These are phyloP conservation scores for Campopleginae sp. DNA, from an alignment of 2,888 invertebrate genomes.

Conservation along the genomic window DNA sequence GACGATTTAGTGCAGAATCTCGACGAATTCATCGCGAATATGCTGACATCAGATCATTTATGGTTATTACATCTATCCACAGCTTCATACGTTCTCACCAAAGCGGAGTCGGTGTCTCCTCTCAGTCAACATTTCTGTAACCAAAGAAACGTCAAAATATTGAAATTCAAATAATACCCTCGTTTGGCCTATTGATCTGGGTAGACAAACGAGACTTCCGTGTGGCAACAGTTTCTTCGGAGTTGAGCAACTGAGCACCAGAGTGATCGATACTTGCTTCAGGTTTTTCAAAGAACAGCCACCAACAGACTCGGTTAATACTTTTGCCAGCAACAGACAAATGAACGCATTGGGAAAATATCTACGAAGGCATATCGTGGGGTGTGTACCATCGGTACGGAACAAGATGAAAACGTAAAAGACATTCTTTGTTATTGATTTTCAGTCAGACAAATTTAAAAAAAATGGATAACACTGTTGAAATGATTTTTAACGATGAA, in stretches of 20 bases:
- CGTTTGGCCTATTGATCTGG: not conserved
- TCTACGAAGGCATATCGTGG: too few relatives aligned
- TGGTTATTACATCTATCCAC: conserved; percentile 72
- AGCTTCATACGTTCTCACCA: conserved; percentile 70
- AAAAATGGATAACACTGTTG: not conserved
- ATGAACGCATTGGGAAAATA: too few relatives aligned
- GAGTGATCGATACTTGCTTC: too few relatives aligned
- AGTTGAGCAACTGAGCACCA: too few relatives aligned
- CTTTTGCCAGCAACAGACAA: too few relatives aligned
- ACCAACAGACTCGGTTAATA: too few relatives aligned
- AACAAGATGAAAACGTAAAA: too few relatives aligned
- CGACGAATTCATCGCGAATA: conserved; percentile 32
- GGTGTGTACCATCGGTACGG: too few relatives aligned
- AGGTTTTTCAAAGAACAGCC: too few relatives aligned
- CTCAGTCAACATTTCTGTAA: conserved; percentile 79
- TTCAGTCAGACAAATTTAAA: too few relatives aligned
- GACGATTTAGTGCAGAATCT: conserved; percentile 36
- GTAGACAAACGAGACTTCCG: not conserved
- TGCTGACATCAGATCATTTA: conserved; percentile 64
- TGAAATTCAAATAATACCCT: not conserved
- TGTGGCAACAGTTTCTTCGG: not conserved
- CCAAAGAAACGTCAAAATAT: conserved; percentile 50
- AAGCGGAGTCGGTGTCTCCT: conserved; percentile 67
- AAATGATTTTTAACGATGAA: not conserved
- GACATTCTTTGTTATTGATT: too few relatives aligned